Evolutionary conservation across 2,888 invertebrate genomes (phyloP).

Genomic region (Lasioglossum vierecki): DNA sequence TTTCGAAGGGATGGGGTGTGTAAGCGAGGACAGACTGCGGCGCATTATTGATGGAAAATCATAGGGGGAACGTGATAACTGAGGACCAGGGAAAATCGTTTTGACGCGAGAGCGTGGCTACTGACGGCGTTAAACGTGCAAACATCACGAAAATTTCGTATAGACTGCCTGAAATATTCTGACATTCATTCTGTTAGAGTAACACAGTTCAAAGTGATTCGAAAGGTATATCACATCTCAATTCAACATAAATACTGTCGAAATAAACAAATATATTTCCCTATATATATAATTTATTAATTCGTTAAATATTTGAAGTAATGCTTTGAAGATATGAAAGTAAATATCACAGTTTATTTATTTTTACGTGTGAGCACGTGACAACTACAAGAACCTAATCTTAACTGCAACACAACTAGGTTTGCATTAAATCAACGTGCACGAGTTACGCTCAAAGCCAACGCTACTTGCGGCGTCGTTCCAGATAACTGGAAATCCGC

Average conservation of each 20-base stretch:
- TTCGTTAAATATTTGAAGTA: not conserved
- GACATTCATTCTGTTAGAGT: not conserved
- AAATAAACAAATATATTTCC: not conserved
- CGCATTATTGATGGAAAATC: constrained; percentile 53
- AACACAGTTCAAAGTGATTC: not conserved
- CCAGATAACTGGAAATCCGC: constrained; percentile 42
- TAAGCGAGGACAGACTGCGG: constrained; percentile 31
- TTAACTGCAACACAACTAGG: too few species aligned
- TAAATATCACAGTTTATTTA: not conserved
- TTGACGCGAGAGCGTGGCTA: constrained; percentile 51
- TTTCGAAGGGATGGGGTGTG: constrained; percentile 20
- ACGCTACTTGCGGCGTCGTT: not conserved
- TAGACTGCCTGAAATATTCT: not conserved
- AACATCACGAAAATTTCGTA: not conserved
- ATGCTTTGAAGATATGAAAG: not conserved
- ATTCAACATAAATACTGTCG: not conserved
- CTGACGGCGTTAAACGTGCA: constrained; percentile 6
- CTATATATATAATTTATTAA: not conserved
- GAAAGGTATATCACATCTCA: not conserved
- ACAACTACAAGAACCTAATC: not conserved
- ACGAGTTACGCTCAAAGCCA: not conserved
- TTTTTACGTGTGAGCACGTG: not conserved
- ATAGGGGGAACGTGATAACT: constrained; percentile 34
- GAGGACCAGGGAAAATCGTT: constrained; percentile 50
- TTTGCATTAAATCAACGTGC: not conserved